These are phyloP conservation scores for Daubentonia madagascariensis DNA, from an alignment of 2,113 vertebrate species.

Conservation along the genomic window DNA sequence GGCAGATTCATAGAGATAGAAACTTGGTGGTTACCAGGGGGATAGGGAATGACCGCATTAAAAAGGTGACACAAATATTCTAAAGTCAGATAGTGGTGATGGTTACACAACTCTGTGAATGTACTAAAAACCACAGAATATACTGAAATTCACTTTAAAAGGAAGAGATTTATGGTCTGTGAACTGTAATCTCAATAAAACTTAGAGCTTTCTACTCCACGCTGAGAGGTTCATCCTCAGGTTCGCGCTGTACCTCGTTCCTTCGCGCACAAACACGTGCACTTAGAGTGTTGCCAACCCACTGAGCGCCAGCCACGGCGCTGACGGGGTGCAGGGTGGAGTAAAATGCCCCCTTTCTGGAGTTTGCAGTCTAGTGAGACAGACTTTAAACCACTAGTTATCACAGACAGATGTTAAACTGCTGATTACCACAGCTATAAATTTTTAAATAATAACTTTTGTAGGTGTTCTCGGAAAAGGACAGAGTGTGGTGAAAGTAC, in stretches of 20 bases:
- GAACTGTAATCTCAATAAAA: not conserved
- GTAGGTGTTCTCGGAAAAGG: not conserved
- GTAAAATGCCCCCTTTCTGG: no score
- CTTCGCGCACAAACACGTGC: not conserved
- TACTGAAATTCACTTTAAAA: not conserved
- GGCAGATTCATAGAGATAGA: not conserved
- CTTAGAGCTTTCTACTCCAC: not conserved
- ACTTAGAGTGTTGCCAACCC: accelerated
- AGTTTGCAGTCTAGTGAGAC: not conserved
- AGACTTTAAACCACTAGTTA: not conserved
- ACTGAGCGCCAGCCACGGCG: accelerated
- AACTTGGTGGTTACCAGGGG: not conserved
- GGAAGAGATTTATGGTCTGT: not conserved
- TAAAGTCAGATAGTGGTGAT: not conserved
- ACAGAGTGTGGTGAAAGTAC: not conserved
- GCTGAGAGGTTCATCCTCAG: no score
- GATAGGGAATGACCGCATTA: accelerated
- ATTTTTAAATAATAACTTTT: not conserved
- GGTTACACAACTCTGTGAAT: no score
- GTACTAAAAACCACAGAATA: not conserved
- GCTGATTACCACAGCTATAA: not conserved
- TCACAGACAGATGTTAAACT: not conserved
- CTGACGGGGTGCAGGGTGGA: not conserved
- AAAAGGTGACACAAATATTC: not conserved
- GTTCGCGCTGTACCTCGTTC: not conserved